A percentile compares a stretch with the other conserved stretches of the same genome.
Conservation (phyloP, 2,888 invertebrate species). For the Julus scanicus region DNA sequence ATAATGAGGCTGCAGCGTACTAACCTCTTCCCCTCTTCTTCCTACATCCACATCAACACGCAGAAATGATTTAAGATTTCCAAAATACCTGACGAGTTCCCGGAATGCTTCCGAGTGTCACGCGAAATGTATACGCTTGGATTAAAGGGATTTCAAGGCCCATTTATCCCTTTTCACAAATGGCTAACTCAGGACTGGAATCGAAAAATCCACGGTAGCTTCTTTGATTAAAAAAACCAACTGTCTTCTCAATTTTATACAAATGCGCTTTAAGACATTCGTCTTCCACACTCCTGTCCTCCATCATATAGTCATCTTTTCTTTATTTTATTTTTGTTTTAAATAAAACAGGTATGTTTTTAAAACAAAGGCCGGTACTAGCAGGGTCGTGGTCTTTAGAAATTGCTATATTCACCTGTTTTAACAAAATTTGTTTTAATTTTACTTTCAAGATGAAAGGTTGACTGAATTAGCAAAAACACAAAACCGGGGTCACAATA, state of each 20-base stretch:
- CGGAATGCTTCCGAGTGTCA: background rate
- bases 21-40: too few species aligned
- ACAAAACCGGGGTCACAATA: too few species aligned
- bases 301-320: background rate
- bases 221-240: slow-evolving; percentile 4
- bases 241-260: background rate
- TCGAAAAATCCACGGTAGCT: too few species aligned
- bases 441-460: too few species aligned
- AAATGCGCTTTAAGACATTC: background rate
- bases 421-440: too few species aligned
- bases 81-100: slow-evolving; percentile 19
- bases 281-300: background rate
- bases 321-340: background rate
- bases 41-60: background rate
- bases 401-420: too few species aligned
- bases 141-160: background rate
- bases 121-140: background rate
- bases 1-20: background rate
- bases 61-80: slow-evolving; percentile 1
- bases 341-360: too few species aligned
- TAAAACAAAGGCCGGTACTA: too few species aligned
- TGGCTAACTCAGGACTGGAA: background rate
- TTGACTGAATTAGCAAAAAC: too few species aligned
- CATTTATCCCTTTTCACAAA: background rate
- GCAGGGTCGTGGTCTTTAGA: too few species aligned